Percentiles rank a stretch among this genome's conserved stretches.
These are phyloP conservation scores for Aptenodytes forsteri DNA, from an alignment of 2,113 vertebrate species.

Conservation along the genomic window DNA sequence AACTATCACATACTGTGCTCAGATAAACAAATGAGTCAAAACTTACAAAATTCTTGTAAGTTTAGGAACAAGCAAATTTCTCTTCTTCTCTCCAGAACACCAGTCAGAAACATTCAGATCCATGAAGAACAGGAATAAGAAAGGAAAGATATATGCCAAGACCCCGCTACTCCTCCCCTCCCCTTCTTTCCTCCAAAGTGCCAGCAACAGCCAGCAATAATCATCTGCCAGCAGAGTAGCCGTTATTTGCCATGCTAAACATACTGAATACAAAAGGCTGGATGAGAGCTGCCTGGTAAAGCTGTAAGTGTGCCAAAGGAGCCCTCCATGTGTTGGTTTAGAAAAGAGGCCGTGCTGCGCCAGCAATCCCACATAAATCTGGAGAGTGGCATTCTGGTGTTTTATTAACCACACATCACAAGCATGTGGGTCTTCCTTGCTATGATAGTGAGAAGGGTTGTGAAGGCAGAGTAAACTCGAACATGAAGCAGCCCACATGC, in stretches of 20 bases:
- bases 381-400: not conserved
- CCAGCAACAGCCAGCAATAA: not conserved
- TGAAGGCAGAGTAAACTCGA: not conserved
- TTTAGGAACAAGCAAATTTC: not conserved
- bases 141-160: not conserved
- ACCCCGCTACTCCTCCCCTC: not conserved
- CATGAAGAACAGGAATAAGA: not conserved
- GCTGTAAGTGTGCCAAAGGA: not conserved
- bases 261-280: not conserved
- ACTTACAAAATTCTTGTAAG: not conserved
- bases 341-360: accelerated
- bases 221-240: not conserved
- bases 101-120: not conserved
- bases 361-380: not conserved
- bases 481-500: not conserved
- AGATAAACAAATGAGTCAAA: not conserved
- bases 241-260: not conserved
- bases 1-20: not conserved
- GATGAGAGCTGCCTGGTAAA: not conserved
- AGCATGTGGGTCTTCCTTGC: not conserved
- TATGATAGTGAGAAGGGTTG: not conserved
- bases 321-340: not conserved
- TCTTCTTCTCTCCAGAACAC: not conserved
- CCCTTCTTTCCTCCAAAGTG: not conserved
- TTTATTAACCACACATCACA: not conserved